Evolutionary conservation across 2,113 vertebrate genomes (phyloP), one percentile per base, ranked within the genome.

Genomic region (Burhinus bistriatus): DNA sequence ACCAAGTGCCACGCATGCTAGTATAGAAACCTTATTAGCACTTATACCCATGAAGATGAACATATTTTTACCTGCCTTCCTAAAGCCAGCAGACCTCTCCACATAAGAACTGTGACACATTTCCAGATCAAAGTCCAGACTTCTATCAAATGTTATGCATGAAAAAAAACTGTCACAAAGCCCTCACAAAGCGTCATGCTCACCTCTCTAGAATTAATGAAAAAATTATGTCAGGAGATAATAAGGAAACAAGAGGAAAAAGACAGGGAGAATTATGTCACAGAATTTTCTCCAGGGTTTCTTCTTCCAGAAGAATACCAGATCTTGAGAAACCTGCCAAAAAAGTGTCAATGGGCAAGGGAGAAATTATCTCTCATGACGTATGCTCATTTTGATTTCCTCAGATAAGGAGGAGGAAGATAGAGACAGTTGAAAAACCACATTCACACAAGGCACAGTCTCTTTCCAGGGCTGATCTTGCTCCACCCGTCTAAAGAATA

Each of bases 31-130:
- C 73, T 79, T 55, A 55, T 45, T 40, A 42, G 47, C 15, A 32
- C 36, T 38, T 75, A 32, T 3, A 49, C 32, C 29, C 6, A 27
- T 7, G 6, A 68, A 44, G 13, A n/a, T 29, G 34, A 80, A 44
- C 8, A 4, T 18, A 11, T 23, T 86, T 69, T n/a, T 27, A 58
- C 23, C 11, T 54, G 51, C 12, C 44, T 54, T 47, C 58, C 38
- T 36, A 47, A 54, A 83, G 77, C 5, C n/a, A 69, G 36, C 36
- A 52, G 55, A 86, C 12, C 32, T 85, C 32, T 25, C 30, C 29
- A 36, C 0, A 0, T 27, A 58, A 45, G 23, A 58, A 23, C 29
- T 32, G 9, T 11, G 38, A 51, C 51, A n/a, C 3, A 34, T 17
- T 77, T 65, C 21, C n/a, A 49, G 29, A 54, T 40, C 61, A 51